phyloP scores from a whole-genome alignment of 2,888 invertebrate genomes.

The Erpobdella octoculata region DNA sequence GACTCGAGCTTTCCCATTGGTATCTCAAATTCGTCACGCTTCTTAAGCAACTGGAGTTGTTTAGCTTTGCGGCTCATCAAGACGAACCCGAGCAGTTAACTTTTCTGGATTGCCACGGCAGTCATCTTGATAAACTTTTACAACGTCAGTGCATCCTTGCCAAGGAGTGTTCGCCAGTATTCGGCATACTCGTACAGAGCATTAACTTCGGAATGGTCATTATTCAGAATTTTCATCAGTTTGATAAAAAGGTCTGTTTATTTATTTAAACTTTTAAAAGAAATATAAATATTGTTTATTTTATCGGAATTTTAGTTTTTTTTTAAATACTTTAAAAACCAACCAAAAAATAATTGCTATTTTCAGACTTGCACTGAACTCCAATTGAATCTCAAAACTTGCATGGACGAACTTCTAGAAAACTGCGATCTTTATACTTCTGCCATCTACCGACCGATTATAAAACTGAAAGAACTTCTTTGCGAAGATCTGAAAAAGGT shows the following conservation, averaged over 20 bases:
- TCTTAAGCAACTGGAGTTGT: constrained; percentile 14
- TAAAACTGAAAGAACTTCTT: not conserved
- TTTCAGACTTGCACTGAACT: not conserved
- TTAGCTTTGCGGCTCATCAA: not conserved
- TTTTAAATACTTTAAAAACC: not conserved
- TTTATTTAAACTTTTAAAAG: not conserved
- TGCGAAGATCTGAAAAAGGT: not conserved
- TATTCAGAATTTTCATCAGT: constrained; percentile 3
- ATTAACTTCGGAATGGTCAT: constrained; percentile 8
- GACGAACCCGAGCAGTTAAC: not conserved
- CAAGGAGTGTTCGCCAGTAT: not conserved
- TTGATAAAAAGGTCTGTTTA: not conserved
- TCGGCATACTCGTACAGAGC: not conserved
- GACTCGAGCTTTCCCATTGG: constrained; percentile 20
- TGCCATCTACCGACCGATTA: constrained; percentile 8
- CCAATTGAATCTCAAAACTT: constrained; percentile 2
- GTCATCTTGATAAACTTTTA: not conserved
- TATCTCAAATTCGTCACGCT: constrained; percentile 14
- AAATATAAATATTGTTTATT: not conserved
- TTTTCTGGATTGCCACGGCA: not conserved
- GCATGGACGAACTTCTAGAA: not conserved
- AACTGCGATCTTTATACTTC: constrained; percentile 1
- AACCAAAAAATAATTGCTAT: not conserved
- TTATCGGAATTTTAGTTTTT: not conserved
- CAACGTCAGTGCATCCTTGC: not conserved